A percentile compares a stretch with the other conserved stretches of the same genome.
phyloP scores from a whole-genome alignment of 2,888 invertebrate genomes.

The Rhogogaster chlorosoma region DNA sequence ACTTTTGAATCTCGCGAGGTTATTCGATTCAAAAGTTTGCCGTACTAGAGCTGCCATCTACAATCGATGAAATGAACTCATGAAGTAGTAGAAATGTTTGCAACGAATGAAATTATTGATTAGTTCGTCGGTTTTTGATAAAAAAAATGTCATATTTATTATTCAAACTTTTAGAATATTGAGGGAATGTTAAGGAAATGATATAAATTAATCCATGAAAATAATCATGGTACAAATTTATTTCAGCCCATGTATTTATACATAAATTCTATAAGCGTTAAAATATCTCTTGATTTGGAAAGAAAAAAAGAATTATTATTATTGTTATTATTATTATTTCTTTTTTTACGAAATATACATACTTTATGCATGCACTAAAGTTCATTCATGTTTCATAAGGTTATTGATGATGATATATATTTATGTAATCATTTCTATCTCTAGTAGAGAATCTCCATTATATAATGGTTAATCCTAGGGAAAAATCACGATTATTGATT shows the following conservation, averaged over 20 bases:
- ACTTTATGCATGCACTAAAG: background rate
- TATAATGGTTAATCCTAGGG: background rate
- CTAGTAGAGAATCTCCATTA: background rate
- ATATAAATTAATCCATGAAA: background rate
- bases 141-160: background rate
- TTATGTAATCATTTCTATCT: background rate
- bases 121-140: background rate
- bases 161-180: background rate
- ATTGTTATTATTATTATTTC: no score
- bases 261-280: background rate
- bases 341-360: background rate
- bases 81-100: background rate
- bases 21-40: background rate
- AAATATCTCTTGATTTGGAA: background rate
- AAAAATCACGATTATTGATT: background rate
- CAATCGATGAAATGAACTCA: background rate
- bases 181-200: background rate
- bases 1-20: background rate
- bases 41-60: constrained; percentile 29
- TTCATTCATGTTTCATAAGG: background rate
- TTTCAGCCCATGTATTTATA: background rate
- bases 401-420: background rate
- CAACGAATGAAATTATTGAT: background rate
- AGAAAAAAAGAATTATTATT: no score
- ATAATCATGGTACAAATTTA: constrained; percentile 36